phyloP scores from a whole-genome alignment of 2,888 invertebrate species.

The Onthophagus sagittarius region DNA sequence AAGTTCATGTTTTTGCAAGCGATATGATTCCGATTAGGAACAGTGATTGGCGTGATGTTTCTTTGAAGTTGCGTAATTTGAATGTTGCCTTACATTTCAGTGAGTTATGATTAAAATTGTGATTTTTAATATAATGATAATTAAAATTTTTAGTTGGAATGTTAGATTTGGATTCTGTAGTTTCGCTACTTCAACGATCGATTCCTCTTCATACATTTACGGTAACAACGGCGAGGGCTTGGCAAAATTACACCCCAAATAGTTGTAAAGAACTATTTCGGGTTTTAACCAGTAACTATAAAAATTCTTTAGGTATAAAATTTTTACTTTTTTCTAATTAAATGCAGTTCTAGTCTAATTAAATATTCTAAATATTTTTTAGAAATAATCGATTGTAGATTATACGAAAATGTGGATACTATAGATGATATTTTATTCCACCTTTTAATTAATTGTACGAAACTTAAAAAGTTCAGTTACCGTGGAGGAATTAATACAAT shows the following conservation, averaged over 20 bases:
- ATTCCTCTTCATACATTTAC: conserved; percentile 49
- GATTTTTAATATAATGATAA: conserved; percentile 28
- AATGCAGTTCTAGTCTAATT: too few species aligned
- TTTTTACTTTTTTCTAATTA: background rate
- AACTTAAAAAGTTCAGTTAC: conserved; percentile 47
- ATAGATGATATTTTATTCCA: conserved; percentile 48
- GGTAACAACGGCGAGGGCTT: conserved; percentile 48
- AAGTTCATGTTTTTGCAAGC: conserved; percentile 48
- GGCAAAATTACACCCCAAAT: conserved; percentile 46
- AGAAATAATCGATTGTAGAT: conserved; percentile 48
- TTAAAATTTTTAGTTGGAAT: conserved; percentile 35
- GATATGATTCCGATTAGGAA: conserved; percentile 46
- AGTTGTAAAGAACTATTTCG: conserved; percentile 21
- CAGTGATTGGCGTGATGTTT: conserved; percentile 47
- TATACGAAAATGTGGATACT: conserved; percentile 49
- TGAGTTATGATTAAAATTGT: conserved; percentile 24
- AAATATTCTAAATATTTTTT: conserved; percentile 16
- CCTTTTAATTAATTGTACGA: conserved; percentile 46
- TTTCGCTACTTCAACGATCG: conserved; percentile 47
- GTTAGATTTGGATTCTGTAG: conserved; percentile 50
- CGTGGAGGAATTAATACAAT: conserved; percentile 49
- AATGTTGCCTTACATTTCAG: conserved; percentile 42
- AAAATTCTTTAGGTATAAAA: conserved; percentile 46
- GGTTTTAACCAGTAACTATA: conserved; percentile 18
- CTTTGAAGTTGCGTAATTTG: conserved; percentile 44